A percentile compares a stretch with the other conserved stretches of the same genome.
phyloP scores from a whole-genome alignment of 2,888 invertebrate species.

The Eupithecia centaureata region DNA sequence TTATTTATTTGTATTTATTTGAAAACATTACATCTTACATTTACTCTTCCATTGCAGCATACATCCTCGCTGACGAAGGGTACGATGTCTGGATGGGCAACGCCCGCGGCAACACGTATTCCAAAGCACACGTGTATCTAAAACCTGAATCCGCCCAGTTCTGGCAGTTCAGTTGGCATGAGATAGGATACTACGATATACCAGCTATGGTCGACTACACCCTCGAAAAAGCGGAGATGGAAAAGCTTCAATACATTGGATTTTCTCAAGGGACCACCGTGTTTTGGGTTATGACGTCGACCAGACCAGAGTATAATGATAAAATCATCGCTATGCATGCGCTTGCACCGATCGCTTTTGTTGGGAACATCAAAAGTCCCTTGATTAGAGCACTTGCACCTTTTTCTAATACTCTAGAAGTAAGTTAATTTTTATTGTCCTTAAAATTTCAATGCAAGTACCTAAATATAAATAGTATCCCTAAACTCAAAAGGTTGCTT shows the following conservation, averaged over 20 bases:
- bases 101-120: constrained; percentile 91
- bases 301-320: constrained; percentile 83
- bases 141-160: constrained; percentile 66
- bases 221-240: constrained; percentile 77
- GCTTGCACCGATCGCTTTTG: constrained; percentile 85
- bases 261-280: constrained; percentile 88
- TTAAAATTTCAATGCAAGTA: background rate
- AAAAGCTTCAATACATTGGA: constrained; percentile 87
- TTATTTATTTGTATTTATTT: no score
- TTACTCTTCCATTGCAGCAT: constrained; percentile 79
- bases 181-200: constrained; percentile 89
- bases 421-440: constrained; percentile 53
- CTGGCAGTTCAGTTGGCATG: constrained; percentile 88
- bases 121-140: constrained; percentile 82
- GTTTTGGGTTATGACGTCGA: constrained; percentile 85
- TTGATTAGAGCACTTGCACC: constrained; percentile 75
- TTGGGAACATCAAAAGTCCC: constrained; percentile 76
- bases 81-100: constrained; percentile 95
- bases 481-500: no score
- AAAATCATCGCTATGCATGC: constrained; percentile 84
- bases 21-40: no score
- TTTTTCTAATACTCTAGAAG: constrained; percentile 77
- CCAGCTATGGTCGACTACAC: constrained; percentile 90
- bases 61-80: constrained; percentile 87
- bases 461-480: no score